Evolutionary conservation across 2,797 vertebrate species (phyloP).

Genomic region (Poeciliopsis turneri): DNA sequence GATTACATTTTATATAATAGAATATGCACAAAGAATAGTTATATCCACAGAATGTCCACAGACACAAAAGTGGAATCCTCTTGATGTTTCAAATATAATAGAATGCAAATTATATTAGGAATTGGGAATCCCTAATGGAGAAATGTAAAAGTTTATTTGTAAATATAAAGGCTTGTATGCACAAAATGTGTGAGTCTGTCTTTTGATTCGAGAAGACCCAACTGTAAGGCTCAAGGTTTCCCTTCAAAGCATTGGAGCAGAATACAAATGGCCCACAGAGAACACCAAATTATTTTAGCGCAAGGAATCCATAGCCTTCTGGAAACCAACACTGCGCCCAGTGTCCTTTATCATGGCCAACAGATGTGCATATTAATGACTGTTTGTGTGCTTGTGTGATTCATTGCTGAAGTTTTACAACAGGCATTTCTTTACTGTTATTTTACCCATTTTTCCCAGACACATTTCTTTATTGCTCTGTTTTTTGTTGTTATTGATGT

Average conservation of each 20-base stretch:
- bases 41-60: conserved; percentile 18
- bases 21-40: conserved; percentile 16
- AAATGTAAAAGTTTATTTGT: conserved; percentile 25
- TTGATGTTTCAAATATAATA: conserved; percentile 10
- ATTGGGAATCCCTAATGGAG: conserved; percentile 26
- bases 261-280: conserved; percentile 43
- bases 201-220: conserved; percentile 10
- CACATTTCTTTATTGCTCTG: not conserved
- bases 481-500: not conserved
- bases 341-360: conserved; percentile 44
- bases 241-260: conserved; percentile 34
- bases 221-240: conserved; percentile 53
- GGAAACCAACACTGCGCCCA: conserved; percentile 29
- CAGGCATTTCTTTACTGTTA: not conserved
- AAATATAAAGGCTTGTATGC: conserved; percentile 25
- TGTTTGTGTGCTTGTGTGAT: not conserved
- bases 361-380: conserved; percentile 33
- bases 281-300: conserved; percentile 15
- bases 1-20: not conserved
- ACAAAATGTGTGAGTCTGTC: conserved; percentile 9
- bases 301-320: conserved; percentile 34
- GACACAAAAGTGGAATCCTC: conserved; percentile 38
- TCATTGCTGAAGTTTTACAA: not conserved
- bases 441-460: not conserved
- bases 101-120: conserved; percentile 37